These are phyloP conservation scores for Cromileptes altivelis DNA, from an alignment of 2,113 vertebrate species.

Conservation along the genomic window DNA sequence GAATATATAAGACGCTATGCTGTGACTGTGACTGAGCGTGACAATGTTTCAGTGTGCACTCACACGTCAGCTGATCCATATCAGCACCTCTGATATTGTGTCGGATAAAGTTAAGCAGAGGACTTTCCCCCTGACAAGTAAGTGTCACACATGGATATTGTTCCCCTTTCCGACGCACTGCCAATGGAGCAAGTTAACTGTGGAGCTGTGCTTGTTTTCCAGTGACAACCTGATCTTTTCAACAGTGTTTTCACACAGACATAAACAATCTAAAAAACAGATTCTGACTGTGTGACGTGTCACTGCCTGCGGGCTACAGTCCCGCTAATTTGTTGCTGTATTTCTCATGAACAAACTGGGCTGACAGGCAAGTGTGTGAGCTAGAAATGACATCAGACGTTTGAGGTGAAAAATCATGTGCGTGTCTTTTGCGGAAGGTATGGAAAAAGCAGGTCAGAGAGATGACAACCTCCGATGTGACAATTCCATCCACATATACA, in stretches of 20 bases:
- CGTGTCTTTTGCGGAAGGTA: neutral
- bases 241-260: constrained; percentile 8
- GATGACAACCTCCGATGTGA: constrained; percentile 9
- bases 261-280: constrained; percentile 10
- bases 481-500: constrained; percentile 14
- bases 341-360: neutral
- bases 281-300: neutral
- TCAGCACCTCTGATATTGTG: constrained; percentile 23
- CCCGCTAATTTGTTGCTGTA: neutral
- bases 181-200: constrained; percentile 8
- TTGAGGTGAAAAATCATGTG: constrained; percentile 10
- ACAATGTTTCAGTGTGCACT: constrained; percentile 15
- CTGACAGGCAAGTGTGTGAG: neutral
- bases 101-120: constrained; percentile 2
- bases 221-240: neutral
- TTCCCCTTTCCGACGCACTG: constrained; percentile 40
- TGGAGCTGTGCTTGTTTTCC: constrained; percentile 9
- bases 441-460: constrained; percentile 59
- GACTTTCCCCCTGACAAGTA: constrained; percentile 46
- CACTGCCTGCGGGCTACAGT: neutral
- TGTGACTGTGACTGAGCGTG: neutral
- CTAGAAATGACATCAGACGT: constrained; percentile 31
- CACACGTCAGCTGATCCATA: constrained; percentile 50
- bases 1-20: neutral
- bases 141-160: constrained; percentile 12